Evolutionary conservation across 2,888 invertebrate genomes (phyloP), one percentile per base, ranked within the genome.

Genomic region (Coremacera marginata): DNA sequence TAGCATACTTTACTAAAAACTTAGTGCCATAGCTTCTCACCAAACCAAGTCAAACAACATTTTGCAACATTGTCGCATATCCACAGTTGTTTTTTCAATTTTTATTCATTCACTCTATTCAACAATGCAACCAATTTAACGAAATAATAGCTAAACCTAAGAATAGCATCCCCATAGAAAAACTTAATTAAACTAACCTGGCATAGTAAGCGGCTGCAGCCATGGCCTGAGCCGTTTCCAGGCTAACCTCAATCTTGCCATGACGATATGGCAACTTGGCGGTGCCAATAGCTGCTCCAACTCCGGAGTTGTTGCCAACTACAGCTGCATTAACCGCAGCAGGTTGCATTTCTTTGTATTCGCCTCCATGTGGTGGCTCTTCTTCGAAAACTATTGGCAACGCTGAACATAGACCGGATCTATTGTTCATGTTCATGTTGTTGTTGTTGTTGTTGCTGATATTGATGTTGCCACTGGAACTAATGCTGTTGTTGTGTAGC

Each of bases 141-240:
- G 16, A 11, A 37, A 19, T 22, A 49, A 22, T 22, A 16, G 37
- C 49, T 14, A 49, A 14, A 25, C 34, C 52, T 16, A 55, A 62
- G n/a, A 19, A 49, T 0, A 57, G 16, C n/a, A 14, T 14, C 3
- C 25, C 3, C 31, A 14, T 57, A 19, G 49, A 27, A 70, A 75
- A 51, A 70, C 68, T 55, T 68, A 73, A 68, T 73, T 78, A 76
- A 78, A 77, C 72, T 85, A 80, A 87, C 87, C 86, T 86, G 74
- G 87, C 87, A 83, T 86, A 87, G 81, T 86, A 86, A 79, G 86
- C 86, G 68, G 87, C 87, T 37, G 86, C 86, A 37, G 86, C 87
- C 84, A 87, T 85, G 5, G 86, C 86, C 74, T 86, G 86, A 3
- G 86, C 86, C 70, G 87, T 87, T 81, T 87, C 86, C 78, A 86